Conservation (phyloP, 2,888 invertebrate species). For the Amiota minor region DNA sequence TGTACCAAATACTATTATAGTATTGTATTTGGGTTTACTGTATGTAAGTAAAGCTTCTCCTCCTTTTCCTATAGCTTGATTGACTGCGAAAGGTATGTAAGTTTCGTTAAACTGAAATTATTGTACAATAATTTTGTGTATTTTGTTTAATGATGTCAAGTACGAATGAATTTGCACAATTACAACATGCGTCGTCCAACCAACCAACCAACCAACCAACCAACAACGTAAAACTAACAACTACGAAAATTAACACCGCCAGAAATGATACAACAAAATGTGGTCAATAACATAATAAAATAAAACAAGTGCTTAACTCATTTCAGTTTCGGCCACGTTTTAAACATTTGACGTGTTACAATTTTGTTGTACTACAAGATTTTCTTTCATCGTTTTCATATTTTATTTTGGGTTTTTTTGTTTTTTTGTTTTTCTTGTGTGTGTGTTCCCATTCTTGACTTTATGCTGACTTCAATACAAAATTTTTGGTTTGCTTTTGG, state of each 20-base stretch:
- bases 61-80: too few species aligned
- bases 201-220: neutral
- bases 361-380: neutral
- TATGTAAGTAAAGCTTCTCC: too few species aligned
- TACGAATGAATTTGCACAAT: slow-evolving; percentile 41
- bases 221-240: neutral
- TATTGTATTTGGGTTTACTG: too few species aligned
- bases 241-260: neutral
- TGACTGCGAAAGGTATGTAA: too few species aligned
- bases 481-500: neutral
- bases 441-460: neutral
- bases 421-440: slow-evolving; percentile 3
- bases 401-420: neutral
- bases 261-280: neutral
- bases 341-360: neutral
- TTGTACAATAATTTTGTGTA: neutral
- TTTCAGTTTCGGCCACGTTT: too few species aligned
- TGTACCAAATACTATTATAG: too few species aligned
- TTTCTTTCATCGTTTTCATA: neutral
- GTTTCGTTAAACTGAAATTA: too few species aligned
- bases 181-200: slow-evolving; percentile 10
- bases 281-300: neutral
- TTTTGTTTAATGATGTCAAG: slow-evolving; percentile 38
- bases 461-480: neutral
- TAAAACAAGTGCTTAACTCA: neutral